Evolutionary conservation across 2,888 invertebrate species (phyloP).

Genomic region (Apodemia hepburni): DNA sequence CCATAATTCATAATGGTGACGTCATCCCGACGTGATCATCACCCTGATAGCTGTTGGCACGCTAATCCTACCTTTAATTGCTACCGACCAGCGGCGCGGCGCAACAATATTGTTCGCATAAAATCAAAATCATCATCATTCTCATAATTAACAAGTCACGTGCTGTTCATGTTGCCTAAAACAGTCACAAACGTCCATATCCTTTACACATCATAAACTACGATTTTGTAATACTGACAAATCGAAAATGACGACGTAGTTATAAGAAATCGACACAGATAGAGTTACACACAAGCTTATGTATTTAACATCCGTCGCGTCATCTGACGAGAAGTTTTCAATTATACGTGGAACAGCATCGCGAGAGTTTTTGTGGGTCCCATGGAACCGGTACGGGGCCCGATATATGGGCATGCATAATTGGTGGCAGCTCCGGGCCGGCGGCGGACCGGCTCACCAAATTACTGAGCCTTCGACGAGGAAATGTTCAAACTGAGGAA

Average conservation of each 20-base stretch:
- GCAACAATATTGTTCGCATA: too few relatives aligned
- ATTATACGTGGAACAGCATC: conserved; percentile 9
- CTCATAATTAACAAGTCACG: too few relatives aligned
- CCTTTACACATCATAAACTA: too few relatives aligned
- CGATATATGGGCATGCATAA: conserved; percentile 11
- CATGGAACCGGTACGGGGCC: conserved; percentile 9
- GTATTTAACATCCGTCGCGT: conserved; percentile 6
- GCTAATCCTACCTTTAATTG: too few relatives aligned
- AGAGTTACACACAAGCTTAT: conserved; percentile 4
- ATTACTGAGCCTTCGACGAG: not conserved
- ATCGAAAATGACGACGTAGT: not conserved
- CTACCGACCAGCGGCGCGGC: too few relatives aligned
- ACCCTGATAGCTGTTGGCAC: too few relatives aligned
- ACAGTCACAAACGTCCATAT: too few relatives aligned
- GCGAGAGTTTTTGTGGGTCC: conserved; percentile 11
- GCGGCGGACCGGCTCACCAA: not conserved
- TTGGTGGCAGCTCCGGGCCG: conserved; percentile 9
- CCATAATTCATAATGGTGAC: too few relatives aligned
- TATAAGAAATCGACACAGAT: not conserved
- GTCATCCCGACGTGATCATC: too few relatives aligned
- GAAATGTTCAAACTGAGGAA: not conserved
- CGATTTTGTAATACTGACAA: not conserved
- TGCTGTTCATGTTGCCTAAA: conserved; percentile 31
- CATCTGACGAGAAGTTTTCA: conserved; percentile 8
- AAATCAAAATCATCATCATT: too few relatives aligned